Evolutionary conservation across 2,113 vertebrate genomes (phyloP).

Genomic region (Boleophthalmus pectinirostris): DNA sequence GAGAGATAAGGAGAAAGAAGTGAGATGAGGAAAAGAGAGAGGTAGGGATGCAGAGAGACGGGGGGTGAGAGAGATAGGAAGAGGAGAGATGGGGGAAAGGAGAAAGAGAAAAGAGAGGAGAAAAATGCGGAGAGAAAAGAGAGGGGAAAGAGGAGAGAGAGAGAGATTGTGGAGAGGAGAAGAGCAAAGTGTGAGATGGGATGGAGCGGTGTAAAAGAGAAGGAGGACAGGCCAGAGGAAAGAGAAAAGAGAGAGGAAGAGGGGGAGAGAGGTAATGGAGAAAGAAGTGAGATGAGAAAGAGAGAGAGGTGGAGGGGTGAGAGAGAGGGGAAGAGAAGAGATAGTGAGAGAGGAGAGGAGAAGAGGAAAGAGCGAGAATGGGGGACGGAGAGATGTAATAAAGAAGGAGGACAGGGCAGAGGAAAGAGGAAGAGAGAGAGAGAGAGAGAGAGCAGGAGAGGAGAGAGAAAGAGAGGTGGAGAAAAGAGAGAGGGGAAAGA

Average conservation of each 20-base stretch:
- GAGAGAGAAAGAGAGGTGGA: too few species aligned
- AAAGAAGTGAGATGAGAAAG: not conserved
- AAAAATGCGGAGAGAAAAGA: too few species aligned
- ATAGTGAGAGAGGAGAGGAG: not conserved
- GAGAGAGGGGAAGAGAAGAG: not conserved
- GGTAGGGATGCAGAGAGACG: too few species aligned
- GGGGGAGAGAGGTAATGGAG: not conserved
- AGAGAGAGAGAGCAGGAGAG: not conserved
- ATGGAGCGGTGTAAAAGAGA: too few species aligned
- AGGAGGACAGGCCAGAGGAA: not conserved
- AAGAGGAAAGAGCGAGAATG: too few species aligned
- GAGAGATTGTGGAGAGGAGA: not conserved
- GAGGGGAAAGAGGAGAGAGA: not conserved
- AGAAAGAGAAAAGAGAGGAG: not conserved
- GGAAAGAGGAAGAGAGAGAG: not conserved
- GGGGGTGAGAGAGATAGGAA: not conserved
- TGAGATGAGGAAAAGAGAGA: too few species aligned
- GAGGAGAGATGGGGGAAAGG: slow-evolving; percentile 30
- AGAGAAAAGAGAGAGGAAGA: not conserved
- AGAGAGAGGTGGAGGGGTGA: not conserved
- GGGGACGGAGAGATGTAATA: too few species aligned
- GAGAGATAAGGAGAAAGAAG: slow-evolving; percentile 1
- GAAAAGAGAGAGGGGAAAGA: too few species aligned
- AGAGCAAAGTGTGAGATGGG: too few species aligned
- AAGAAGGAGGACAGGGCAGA: too few species aligned